A percentile compares a stretch with the other conserved stretches of the same genome.
Conservation (phyloP, 2,888 invertebrate species). For the Conomelus anceps region DNA sequence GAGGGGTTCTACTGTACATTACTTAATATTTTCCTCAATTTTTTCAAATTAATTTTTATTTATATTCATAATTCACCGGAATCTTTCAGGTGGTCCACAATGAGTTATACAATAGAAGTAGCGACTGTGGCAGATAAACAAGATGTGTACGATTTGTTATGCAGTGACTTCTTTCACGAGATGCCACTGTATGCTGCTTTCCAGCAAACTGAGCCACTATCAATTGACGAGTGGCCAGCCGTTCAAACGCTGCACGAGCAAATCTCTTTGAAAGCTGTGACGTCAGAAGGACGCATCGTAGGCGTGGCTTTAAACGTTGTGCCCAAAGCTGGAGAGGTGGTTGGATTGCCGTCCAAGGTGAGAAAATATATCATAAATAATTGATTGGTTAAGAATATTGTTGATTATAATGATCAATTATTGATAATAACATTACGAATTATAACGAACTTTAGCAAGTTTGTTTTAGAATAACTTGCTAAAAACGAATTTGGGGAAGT, state of each 20-base stretch:
- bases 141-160: not conserved
- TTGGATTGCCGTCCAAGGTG: not conserved
- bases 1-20: no score
- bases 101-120: not conserved
- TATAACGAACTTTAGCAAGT: no score
- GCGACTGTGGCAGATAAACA: not conserved
- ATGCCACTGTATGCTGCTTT: not conserved
- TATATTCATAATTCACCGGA: no score
- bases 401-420: no score
- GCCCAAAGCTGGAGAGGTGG: not conserved
- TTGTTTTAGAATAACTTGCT: no score
- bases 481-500: no score
- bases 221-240: slow-evolving; percentile 1
- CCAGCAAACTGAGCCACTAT: not conserved
- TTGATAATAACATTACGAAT: no score
- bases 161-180: not conserved
- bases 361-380: not conserved
- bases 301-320: not conserved
- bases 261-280: not conserved
- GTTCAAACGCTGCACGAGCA: not conserved
- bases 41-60: no score
- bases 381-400: no score
- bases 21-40: no score
- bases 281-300: not conserved
- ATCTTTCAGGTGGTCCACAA: not conserved